Evolutionary conservation across 2,113 vertebrate genomes (phyloP).

Genomic region (Tylochromis polylepis): DNA sequence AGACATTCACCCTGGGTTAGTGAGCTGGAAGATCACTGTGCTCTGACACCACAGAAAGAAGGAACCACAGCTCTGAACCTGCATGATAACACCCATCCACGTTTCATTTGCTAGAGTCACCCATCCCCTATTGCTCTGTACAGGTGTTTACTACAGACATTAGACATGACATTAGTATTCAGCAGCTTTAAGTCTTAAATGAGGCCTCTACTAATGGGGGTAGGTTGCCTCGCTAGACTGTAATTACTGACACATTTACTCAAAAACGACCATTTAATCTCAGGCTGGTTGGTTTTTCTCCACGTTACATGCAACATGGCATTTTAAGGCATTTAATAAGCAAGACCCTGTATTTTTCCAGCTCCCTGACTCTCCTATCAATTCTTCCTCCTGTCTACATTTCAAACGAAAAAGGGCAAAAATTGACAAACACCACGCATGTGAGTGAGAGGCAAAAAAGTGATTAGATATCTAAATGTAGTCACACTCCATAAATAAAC

Average conservation of each 20-base stretch:
- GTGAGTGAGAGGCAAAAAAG: background rate
- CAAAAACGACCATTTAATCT: background rate
- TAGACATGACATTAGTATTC: background rate
- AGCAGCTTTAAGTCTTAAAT: background rate
- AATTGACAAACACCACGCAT: background rate
- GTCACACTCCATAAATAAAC: background rate
- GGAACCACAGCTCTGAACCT: background rate
- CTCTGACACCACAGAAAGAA: background rate
- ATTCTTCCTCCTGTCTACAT: background rate
- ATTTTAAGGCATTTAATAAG: background rate
- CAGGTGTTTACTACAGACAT: conserved; percentile 1
- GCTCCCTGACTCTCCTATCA: background rate
- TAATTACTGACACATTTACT: background rate
- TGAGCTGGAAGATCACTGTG: conserved; percentile 31
- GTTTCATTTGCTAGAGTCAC: background rate
- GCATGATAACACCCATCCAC: background rate
- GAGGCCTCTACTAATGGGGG: background rate
- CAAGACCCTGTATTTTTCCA: background rate
- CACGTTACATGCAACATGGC: background rate
- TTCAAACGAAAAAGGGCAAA: background rate
- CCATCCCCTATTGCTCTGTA: background rate
- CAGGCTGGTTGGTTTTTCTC: background rate
- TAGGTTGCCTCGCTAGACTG: background rate
- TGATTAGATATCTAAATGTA: background rate
- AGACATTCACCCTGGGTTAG: conserved; percentile 38